A percentile compares a stretch with the other conserved stretches of the same genome.
phyloP scores from a whole-genome alignment of 1,140 invertebrate genomes.

The Venturia canescens region DNA sequence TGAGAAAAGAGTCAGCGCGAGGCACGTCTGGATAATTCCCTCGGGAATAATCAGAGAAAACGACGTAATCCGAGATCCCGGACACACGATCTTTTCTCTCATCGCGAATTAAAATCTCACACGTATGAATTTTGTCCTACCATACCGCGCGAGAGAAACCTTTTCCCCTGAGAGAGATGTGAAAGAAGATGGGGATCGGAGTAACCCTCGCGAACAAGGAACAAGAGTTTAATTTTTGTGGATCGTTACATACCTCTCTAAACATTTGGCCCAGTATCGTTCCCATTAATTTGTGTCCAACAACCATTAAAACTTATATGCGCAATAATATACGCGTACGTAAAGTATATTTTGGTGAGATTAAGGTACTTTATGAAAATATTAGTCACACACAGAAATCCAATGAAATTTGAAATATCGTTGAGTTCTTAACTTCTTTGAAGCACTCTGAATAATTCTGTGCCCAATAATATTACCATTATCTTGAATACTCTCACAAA shows the following conservation, averaged over 20 bases:
- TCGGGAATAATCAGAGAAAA: constrained; percentile 55
- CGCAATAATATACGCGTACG: not conserved
- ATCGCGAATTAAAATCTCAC: constrained; percentile 64
- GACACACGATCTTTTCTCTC: constrained; percentile 35
- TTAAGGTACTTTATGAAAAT: not conserved
- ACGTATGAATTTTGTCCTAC: constrained; percentile 41
- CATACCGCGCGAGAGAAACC: constrained; percentile 4
- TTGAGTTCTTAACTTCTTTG: too few relatives aligned
- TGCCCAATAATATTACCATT: too few relatives aligned
- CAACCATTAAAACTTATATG: constrained; percentile 1
- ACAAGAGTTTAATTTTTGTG: not conserved
- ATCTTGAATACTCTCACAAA: too few relatives aligned
- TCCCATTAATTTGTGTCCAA: not conserved
- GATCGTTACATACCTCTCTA: constrained; percentile 4
- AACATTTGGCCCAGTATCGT: constrained; percentile 1
- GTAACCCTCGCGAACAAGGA: not conserved
- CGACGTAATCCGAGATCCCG: constrained; percentile 49
- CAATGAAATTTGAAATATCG: not conserved
- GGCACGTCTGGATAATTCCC: constrained; percentile 46
- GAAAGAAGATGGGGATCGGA: not conserved
- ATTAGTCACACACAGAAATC: not conserved
- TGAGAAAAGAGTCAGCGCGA: constrained; percentile 4
- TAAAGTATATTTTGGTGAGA: not conserved
- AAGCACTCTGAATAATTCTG: too few relatives aligned
- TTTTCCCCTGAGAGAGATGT: constrained; percentile 13